Evolutionary conservation across 2,888 invertebrate species (phyloP).

Genomic region (Drosophila nr. perissopoda): DNA sequence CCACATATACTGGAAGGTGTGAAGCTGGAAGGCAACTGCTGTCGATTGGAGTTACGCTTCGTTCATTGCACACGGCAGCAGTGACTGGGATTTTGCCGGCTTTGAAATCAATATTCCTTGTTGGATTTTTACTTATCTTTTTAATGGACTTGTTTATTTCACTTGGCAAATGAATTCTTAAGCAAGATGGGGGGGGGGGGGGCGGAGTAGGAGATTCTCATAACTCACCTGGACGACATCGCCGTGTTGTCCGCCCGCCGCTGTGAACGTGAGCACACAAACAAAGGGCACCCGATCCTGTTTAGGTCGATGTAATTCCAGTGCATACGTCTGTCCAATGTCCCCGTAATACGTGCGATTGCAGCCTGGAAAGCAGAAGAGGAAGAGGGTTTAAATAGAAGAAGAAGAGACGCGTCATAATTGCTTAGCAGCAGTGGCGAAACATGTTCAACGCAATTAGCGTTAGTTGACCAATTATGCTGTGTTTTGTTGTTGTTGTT

Average conservation of each 20-base stretch:
- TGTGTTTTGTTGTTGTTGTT: constrained; percentile 18
- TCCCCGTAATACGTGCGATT: constrained; percentile 96
- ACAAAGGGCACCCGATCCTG: constrained; percentile 94
- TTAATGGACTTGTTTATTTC: constrained; percentile 76
- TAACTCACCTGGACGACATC: constrained; percentile 92
- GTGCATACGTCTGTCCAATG: constrained; percentile 93
- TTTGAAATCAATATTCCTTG: constrained; percentile 76
- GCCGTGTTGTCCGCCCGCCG: constrained; percentile 92
- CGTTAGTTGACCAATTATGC: constrained; percentile 63
- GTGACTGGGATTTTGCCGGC: constrained; percentile 66
- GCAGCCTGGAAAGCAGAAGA: constrained; percentile 86
- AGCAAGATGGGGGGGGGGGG: too few species aligned
- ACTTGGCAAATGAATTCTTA: constrained; percentile 58
- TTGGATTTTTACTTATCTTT: constrained; percentile 67
- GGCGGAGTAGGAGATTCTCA: neutral
- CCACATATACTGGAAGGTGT: constrained; percentile 52
- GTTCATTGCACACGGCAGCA: constrained; percentile 47
- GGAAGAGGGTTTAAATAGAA: neutral
- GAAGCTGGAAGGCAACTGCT: constrained; percentile 55
- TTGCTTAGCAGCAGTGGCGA: constrained; percentile 29
- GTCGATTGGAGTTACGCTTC: constrained; percentile 64
- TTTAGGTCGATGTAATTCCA: constrained; percentile 93
- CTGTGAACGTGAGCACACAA: constrained; percentile 94
- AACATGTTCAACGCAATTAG: constrained; percentile 66
- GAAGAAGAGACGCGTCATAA: constrained; percentile 1